Conservation (phyloP, 1,140 invertebrate species). For the Drosophila sucinea region DNA sequence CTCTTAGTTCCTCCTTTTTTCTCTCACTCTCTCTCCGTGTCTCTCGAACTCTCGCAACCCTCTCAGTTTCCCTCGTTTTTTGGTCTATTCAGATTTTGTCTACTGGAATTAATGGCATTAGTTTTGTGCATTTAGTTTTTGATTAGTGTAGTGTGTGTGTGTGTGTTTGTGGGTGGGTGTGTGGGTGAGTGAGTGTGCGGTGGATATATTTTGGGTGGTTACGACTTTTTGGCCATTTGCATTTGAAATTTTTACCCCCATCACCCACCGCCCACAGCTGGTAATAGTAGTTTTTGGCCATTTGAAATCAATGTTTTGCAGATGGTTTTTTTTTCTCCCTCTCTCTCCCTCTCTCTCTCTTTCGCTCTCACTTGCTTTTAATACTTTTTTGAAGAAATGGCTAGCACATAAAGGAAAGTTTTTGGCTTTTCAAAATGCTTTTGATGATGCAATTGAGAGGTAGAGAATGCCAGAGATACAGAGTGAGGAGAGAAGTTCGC, state of each 20-base stretch:
- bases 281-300: slow-evolving; percentile 33
- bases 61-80: slow-evolving; percentile 2
- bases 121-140: slow-evolving; percentile 80
- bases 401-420: slow-evolving; percentile 17
- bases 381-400: slow-evolving; percentile 15
- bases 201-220: slow-evolving; percentile 6
- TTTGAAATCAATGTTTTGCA: slow-evolving; percentile 48
- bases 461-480: neutral
- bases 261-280: neutral
- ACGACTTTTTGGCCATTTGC: slow-evolving; percentile 47
- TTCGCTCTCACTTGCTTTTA: neutral
- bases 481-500: neutral
- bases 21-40: slow-evolving; percentile 10
- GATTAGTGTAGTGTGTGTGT: slow-evolving; percentile 57
- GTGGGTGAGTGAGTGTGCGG: slow-evolving; percentile 7
- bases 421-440: slow-evolving; percentile 15
- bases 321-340: slow-evolving; percentile 44
- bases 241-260: slow-evolving; percentile 33
- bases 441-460: slow-evolving; percentile 9
- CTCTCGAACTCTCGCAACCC: neutral
- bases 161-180: slow-evolving; percentile 24
- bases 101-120: slow-evolving; percentile 81
- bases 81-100: slow-evolving; percentile 70
- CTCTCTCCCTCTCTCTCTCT: neutral
- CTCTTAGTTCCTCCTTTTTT: neutral